Evolutionary conservation across 2,797 vertebrate species (phyloP), one percentile per base, ranked within the genome.

Genomic region (Siniperca undulata): DNA sequence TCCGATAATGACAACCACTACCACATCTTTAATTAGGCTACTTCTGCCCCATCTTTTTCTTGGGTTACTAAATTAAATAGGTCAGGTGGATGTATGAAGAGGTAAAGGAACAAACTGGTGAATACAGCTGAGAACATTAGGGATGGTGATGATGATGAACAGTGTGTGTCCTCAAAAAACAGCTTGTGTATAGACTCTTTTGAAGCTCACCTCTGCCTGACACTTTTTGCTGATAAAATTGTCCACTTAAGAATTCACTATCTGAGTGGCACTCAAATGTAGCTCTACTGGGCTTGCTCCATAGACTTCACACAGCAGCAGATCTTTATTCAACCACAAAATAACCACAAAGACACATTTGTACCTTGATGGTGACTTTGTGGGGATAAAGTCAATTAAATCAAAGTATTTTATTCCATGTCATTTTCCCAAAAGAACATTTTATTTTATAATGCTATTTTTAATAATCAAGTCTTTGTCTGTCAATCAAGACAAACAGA

Each of bases 81-180:
- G 20, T 20, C 24, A 52, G n/a, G 3, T 19, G 60, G 38, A 48
- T 58, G 40, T 77, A 70, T 74, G 34, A 83, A 64, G 14, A 46
- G 20, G 44, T 6, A 48, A 22, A 61, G 9, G 19, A 53, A 50
- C 44, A 40, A 58, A 70, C 19, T 22, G 73, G 34, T 58, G 66
- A 79, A 70, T 30, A 17, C 74, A 87, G 74, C 52, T 14, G 42
- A 44, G 40, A 55, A 50, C 50, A 81, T 48, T n/a, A 71, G 2
- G 11, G 22, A 22, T 46, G 55, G 27, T 52, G 40, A 13, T 46
- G 48, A 64, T 53, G 40, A 55, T 10, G 38, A 36, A 36, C 16
- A 40, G 34, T 30, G 12, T 59, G 55, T 36, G 16, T 75, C 30
- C 40, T 55, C 59, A 58, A 42, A 24, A 56, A 68, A 30, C 46